Evolutionary conservation across 2,888 invertebrate genomes (phyloP).

Genomic region (Tupiocoris notatus): DNA sequence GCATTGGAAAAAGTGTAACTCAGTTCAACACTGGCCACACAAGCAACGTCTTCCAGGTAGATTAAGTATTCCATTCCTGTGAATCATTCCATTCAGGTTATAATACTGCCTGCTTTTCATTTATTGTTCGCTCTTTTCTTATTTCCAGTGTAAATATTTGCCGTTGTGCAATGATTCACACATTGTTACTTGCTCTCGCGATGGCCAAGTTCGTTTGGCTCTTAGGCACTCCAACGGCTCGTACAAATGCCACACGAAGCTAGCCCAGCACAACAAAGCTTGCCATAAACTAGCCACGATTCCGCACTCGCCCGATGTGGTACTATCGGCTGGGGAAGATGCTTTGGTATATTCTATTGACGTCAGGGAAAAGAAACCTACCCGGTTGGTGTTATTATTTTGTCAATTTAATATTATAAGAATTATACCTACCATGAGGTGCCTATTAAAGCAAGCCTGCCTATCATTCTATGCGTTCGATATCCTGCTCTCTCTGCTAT

Average conservation of each 20-base stretch:
- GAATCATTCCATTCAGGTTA: background rate
- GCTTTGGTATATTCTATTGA: constrained; percentile 78
- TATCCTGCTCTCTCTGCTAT: too few species aligned
- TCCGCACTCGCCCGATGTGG: constrained; percentile 70
- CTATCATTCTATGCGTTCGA: too few species aligned
- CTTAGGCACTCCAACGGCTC: constrained; percentile 57
- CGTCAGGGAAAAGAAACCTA: constrained; percentile 68
- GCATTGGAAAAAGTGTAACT: constrained; percentile 64
- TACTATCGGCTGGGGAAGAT: constrained; percentile 85
- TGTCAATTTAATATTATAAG: too few species aligned
- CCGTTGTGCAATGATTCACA: constrained; percentile 74
- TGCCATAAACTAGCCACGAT: constrained; percentile 83
- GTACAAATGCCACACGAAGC: constrained; percentile 59
- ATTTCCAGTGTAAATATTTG: constrained; percentile 72
- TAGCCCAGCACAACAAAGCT: constrained; percentile 71
- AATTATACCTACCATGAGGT: too few species aligned
- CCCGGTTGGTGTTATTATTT: constrained; percentile 55
- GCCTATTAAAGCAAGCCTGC: too few species aligned
- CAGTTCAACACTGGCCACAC: constrained; percentile 78
- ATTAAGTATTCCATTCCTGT: too few species aligned
- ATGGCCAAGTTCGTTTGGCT: constrained; percentile 75
- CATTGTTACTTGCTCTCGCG: constrained; percentile 83
- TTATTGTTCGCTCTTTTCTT: constrained; percentile 15
- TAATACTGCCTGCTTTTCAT: background rate
- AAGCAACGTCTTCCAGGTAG: constrained; percentile 78